phyloP scores from a whole-genome alignment of 37 sponge, comb jelly and placozoan genomes.

The Bolinopsis microptera region DNA sequence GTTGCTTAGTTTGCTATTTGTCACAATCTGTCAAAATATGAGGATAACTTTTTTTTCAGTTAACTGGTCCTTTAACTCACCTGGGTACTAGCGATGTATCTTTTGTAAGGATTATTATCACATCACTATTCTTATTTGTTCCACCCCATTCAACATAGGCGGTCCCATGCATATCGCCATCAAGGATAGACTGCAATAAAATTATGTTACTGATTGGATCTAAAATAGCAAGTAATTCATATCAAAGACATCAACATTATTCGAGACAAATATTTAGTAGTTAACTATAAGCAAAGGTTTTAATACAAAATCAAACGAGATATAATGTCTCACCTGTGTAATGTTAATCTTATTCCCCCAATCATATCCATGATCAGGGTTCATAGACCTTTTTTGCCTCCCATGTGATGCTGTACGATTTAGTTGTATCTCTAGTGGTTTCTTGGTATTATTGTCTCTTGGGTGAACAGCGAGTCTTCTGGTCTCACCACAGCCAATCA shows the following conservation, averaged over 20 bases:
- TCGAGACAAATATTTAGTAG: no score
- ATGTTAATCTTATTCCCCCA: conserved; percentile 7
- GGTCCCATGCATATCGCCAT: conserved; percentile 62
- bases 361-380: not conserved
- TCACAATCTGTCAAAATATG: no score
- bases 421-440: not conserved
- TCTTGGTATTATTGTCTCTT: not conserved
- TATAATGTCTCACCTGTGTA: not conserved
- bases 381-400: not conserved
- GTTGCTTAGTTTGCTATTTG: no score
- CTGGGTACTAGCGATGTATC: conserved; percentile 30
- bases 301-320: no score
- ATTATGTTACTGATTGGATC: not conserved
- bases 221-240: not conserved
- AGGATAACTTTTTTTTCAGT: no score
- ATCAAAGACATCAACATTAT: no score
- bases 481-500: not conserved
- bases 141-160: conserved; percentile 70
- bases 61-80: no score
- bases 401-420: not conserved
- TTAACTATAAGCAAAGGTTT: no score
- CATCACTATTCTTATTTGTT: conserved; percentile 67
- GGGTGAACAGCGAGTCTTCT: conserved; percentile 15
- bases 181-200: conserved; percentile 5
- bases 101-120: conserved; percentile 68